These are phyloP conservation scores for Rhamnusium bicolor DNA, from an alignment of 2,888 invertebrate genomes.

Conservation along the genomic window DNA sequence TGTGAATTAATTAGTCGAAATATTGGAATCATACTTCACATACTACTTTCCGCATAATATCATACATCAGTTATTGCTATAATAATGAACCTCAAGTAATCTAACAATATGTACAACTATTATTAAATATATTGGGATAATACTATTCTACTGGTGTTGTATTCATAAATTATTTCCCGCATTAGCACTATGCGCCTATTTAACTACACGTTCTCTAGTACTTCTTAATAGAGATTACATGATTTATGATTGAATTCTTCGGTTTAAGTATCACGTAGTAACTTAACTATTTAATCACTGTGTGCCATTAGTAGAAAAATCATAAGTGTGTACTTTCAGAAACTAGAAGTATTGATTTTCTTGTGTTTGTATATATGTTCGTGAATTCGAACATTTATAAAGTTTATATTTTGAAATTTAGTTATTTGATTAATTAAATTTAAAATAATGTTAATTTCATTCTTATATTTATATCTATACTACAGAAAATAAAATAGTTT, in stretches of 20 bases:
- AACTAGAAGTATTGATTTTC: not conserved
- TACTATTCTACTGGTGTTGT: conserved; percentile 17
- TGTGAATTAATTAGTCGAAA: conserved; percentile 17
- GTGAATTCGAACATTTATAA: not conserved
- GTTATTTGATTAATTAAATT: too few species aligned
- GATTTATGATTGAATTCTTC: conserved; percentile 20
- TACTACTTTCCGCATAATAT: not conserved
- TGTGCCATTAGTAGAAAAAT: not conserved
- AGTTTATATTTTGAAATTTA: not conserved
- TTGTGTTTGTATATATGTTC: not conserved
- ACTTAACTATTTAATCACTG: conserved; percentile 19
- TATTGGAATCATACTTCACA: conserved; percentile 13
- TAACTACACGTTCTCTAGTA: conserved; percentile 23
- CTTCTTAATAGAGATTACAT: conserved; percentile 21
- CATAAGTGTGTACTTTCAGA: not conserved
- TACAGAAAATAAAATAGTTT: too few species aligned
- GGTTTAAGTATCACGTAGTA: conserved; percentile 11
- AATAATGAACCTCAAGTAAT: conserved; percentile 8
- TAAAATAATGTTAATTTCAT: too few species aligned
- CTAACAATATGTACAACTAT: conserved; percentile 19
- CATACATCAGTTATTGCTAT: not conserved
- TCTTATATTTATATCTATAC: too few species aligned
- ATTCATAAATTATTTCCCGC: conserved; percentile 25
- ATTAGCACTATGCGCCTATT: conserved; percentile 16
- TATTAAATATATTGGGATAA: conserved; percentile 15